Evolutionary conservation across 2,113 vertebrate genomes (phyloP).

Genomic region (Coregonus clupeaformis): DNA sequence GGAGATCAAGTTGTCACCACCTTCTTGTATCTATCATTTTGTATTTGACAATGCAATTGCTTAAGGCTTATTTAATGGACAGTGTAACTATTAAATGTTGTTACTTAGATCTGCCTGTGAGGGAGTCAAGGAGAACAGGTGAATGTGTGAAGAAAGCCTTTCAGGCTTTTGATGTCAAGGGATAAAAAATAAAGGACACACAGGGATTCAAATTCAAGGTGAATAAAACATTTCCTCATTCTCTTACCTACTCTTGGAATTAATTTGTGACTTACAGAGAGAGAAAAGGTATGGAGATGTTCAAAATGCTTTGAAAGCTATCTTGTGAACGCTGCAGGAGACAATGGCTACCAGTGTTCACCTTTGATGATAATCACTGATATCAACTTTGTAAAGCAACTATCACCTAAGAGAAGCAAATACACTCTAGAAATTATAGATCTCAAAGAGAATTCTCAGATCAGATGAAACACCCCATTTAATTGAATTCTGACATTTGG

Average conservation of each 20-base stretch:
- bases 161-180: constrained; percentile 28
- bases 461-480: background rate
- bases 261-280: constrained; percentile 39
- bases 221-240: constrained; percentile 35
- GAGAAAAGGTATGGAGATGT: background rate
- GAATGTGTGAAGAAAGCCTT: constrained; percentile 41
- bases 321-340: constrained; percentile 18
- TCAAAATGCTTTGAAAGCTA: constrained; percentile 18
- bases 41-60: constrained; percentile 5
- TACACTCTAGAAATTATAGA: background rate
- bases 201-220: constrained; percentile 21
- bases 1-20: constrained; percentile 7
- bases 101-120: constrained; percentile 24
- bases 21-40: background rate
- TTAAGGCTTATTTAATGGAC: constrained; percentile 30
- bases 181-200: constrained; percentile 31
- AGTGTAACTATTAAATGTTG: constrained; percentile 1
- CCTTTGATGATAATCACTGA: constrained; percentile 35
- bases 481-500: constrained; percentile 12
- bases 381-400: constrained; percentile 7
- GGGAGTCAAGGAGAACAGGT: constrained; percentile 34
- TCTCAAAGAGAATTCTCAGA: background rate
- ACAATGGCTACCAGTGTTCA: constrained; percentile 14
- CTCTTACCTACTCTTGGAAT: constrained; percentile 38
- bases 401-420: constrained; percentile 1